Percentiles rank a stretch among this genome's conserved stretches.
phyloP scores from a whole-genome alignment of 2,113 vertebrate genomes.

The Rhabdornis inornatus region DNA sequence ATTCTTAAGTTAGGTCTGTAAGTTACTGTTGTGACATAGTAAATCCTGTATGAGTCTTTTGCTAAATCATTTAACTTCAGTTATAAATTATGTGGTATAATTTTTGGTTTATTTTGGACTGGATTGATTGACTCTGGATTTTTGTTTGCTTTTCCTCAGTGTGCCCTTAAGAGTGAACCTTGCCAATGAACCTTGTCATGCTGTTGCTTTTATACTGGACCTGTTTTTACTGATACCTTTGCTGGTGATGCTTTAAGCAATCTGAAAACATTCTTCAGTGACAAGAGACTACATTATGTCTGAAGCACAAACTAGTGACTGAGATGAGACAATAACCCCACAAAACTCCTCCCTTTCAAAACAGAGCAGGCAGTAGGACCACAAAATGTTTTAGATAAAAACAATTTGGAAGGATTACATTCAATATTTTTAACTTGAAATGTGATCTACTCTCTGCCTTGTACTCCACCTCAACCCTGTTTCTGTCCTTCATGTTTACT shows the following conservation, averaged over 20 bases:
- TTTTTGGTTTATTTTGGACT: not conserved
- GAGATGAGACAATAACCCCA: not conserved
- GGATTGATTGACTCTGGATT: not conserved
- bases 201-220: not conserved
- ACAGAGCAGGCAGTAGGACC: not conserved
- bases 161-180: not conserved
- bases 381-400: not conserved
- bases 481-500: not conserved
- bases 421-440: not conserved
- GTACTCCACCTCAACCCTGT: not conserved
- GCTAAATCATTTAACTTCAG: not conserved
- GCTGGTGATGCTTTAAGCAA: not conserved
- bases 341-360: not conserved
- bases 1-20: not conserved
- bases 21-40: not conserved
- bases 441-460: not conserved
- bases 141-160: not conserved
- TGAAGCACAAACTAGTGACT: not conserved
- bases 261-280: not conserved
- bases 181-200: not conserved
- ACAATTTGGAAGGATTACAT: not conserved
- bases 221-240: not conserved
- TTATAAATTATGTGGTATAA: not conserved
- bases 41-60: not conserved
- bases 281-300: not conserved